Evolutionary conservation across 1,140 invertebrate genomes (phyloP), one percentile per base, ranked within the genome.

Genomic region (Drosophila cardini): DNA sequence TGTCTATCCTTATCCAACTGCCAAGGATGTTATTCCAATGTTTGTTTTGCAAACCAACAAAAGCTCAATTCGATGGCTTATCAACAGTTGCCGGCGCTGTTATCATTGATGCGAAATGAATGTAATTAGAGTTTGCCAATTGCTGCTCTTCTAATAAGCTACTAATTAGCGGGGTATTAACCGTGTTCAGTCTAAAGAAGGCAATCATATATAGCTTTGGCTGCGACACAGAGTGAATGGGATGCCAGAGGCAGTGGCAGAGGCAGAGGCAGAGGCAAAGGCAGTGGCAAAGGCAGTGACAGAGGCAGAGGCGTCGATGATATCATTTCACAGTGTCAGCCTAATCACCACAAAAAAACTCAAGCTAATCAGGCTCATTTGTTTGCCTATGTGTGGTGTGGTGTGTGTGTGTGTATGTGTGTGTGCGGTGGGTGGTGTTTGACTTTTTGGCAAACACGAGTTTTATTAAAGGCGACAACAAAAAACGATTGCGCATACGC

Each of bases 351-450:
- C 38, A 60, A 42, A 53, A 43, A 58, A 67, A 57, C 60, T 80
- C 15, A 30, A 45, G 77, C 85, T 90, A 89, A 89, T 89, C 84
- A 90, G 84, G 80, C 77, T 78, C 85, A 89, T 89, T 89, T 89
- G 85, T 89, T 75, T 50, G 53, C 36, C 16, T 34, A 15, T 36
- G 15, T 40, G 46, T 46, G 46, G 57, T 8, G 18, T 48, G 2
- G 15, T 38, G 36, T 46, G 36, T 57, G 21, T 30, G 36, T 13
- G 36, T 45, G 34, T 57, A 34, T 53, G 50, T 42, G 46, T 68
- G 8, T 57, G 50, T 32, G 40, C 13, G 60, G 56, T 60, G 55
- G 69, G 70, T 69, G 58, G 65, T 67, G 70, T 57, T 67, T 83
- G 83, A 87, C 80, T 87, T 89, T 83, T 80, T 78, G 84, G 76